Conservation (phyloP, 2,888 invertebrate genomes). For the Drosophila falleni region DNA sequence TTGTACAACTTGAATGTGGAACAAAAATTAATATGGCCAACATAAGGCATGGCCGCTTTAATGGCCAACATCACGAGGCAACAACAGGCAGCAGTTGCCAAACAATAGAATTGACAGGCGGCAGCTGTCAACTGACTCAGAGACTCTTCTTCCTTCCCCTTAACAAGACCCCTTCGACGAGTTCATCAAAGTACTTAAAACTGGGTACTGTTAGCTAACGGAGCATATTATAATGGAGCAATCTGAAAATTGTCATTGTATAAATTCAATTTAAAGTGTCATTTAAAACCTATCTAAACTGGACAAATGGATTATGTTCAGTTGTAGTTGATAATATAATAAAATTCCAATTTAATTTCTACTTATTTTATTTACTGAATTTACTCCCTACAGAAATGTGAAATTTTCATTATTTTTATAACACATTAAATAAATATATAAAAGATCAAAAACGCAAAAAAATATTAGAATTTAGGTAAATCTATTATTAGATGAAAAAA, state of each 20-base stretch:
- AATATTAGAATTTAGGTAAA: slow-evolving; percentile 4
- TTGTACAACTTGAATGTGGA: slow-evolving; percentile 39
- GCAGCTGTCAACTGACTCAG: slow-evolving; percentile 28
- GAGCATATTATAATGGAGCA: slow-evolving; percentile 33
- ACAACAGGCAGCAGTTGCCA: slow-evolving; percentile 46
- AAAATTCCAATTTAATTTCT: not conserved
- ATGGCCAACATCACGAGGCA: slow-evolving; percentile 59
- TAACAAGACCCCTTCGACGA: not conserved
- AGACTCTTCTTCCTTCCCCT: not conserved
- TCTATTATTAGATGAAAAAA: slow-evolving; percentile 2
- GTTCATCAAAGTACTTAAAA: slow-evolving; percentile 27
- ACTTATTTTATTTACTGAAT: not conserved
- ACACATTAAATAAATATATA: not conserved
- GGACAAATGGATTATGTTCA: not conserved
- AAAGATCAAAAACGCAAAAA: slow-evolving; percentile 1
- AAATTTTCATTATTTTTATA: not conserved
- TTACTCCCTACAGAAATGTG: not conserved
- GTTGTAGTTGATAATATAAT: not conserved
- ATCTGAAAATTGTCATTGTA: slow-evolving; percentile 30
- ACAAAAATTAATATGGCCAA: slow-evolving; percentile 73
- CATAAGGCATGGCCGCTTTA: slow-evolving; percentile 66
- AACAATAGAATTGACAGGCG: slow-evolving; percentile 62
- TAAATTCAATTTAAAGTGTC: slow-evolving; percentile 22
- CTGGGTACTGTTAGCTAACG: slow-evolving; percentile 30
- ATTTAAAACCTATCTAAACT: not conserved